phyloP scores from a whole-genome alignment of 2,888 invertebrate genomes.

The Andricus curvator region DNA sequence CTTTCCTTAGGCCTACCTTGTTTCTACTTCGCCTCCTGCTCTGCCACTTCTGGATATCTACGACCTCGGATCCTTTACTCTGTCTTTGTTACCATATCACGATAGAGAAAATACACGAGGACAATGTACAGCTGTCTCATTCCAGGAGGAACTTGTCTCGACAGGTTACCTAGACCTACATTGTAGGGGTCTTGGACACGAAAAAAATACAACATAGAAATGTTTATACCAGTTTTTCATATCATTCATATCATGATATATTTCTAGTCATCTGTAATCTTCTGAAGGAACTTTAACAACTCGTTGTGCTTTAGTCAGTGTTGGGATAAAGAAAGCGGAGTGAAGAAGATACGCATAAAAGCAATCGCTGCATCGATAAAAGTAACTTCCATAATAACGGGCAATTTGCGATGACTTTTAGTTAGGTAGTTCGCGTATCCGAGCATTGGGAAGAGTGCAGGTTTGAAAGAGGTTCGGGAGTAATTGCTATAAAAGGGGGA shows the following conservation, averaged over 20 bases:
- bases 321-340: background rate
- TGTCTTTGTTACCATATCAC: conserved; percentile 14
- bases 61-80: background rate
- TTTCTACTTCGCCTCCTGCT: conserved; percentile 8
- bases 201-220: background rate
- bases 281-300: background rate
- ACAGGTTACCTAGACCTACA: background rate
- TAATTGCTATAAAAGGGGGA: conserved; percentile 66
- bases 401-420: conserved; percentile 76
- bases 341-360: conserved; percentile 56
- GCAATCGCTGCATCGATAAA: conserved; percentile 72
- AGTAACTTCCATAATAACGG: conserved; percentile 73
- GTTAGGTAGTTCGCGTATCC: conserved; percentile 64
- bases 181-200: background rate
- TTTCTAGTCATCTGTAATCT: background rate
- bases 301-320: background rate
- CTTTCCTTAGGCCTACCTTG: background rate
- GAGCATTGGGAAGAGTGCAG: background rate
- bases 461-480: conserved; percentile 56
- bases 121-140: background rate
- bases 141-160: background rate
- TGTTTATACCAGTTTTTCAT: background rate
- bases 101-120: conserved; percentile 6
- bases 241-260: background rate
- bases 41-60: conserved; percentile 11